phyloP scores from a whole-genome alignment of 2,113 vertebrate genomes.

The Pterocles orientalis region DNA sequence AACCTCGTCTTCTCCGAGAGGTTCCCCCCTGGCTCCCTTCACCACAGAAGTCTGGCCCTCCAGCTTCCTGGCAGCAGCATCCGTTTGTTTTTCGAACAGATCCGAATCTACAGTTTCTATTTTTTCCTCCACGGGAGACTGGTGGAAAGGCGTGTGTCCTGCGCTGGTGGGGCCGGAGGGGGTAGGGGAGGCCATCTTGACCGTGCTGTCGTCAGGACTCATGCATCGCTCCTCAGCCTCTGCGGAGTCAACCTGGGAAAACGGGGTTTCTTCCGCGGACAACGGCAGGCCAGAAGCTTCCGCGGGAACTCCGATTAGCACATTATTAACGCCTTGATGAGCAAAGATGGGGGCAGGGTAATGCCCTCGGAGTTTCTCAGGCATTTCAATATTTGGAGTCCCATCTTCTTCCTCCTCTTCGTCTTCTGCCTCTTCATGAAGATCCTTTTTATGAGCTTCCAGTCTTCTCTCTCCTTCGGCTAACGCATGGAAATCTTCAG shows the following conservation, averaged over 20 bases:
- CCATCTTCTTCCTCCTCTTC: slow-evolving; percentile 88
- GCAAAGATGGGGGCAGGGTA: slow-evolving; percentile 76
- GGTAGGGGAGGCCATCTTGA: slow-evolving; percentile 93
- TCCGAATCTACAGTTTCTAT: slow-evolving; percentile 74
- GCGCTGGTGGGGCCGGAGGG: slow-evolving; percentile 93
- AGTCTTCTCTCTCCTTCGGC: slow-evolving; percentile 79
- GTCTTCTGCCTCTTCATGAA: slow-evolving; percentile 77
- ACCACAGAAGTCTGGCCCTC: slow-evolving; percentile 13
- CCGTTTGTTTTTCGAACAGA: slow-evolving; percentile 68
- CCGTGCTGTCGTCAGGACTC: slow-evolving; percentile 94
- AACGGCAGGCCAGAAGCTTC: slow-evolving; percentile 19
- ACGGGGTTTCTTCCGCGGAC: slow-evolving; percentile 24
- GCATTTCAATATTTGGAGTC: slow-evolving; percentile 80
- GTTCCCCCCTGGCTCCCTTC: slow-evolving; percentile 10
- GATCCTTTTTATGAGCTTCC: slow-evolving; percentile 60
- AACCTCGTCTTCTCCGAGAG: not conserved
- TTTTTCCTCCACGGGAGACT: slow-evolving; percentile 92
- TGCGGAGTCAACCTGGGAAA: slow-evolving; percentile 67
- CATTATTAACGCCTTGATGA: slow-evolving; percentile 22
- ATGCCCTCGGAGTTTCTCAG: slow-evolving; percentile 82
- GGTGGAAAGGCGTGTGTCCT: slow-evolving; percentile 89
- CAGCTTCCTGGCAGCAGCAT: slow-evolving; percentile 57
- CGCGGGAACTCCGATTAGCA: not conserved
- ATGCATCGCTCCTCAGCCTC: slow-evolving; percentile 89
- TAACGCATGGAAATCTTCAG: slow-evolving; percentile 87